Percentiles rank a stretch among this genome's conserved stretches.
Conservation (phyloP, 2,113 vertebrate species). For the Mesoclemmys tuberculata region DNA sequence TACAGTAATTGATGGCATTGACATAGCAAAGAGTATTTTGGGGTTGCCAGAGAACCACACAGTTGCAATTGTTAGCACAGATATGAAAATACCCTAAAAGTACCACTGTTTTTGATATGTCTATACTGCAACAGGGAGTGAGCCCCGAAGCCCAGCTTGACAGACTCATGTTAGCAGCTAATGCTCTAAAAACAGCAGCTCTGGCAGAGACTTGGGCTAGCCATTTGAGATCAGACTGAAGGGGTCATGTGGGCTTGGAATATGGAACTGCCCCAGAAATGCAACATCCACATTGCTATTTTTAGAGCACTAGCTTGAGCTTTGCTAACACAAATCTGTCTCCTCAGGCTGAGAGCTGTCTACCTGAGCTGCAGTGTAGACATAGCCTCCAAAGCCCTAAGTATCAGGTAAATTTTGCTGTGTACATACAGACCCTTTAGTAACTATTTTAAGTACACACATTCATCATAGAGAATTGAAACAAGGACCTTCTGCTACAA, state of each 20-base stretch:
- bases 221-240: not conserved
- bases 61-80: not conserved
- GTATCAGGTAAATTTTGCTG: fast-evolving
- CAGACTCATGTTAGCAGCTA: not conserved
- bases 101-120: not conserved
- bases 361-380: not conserved
- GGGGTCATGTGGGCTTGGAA: not conserved
- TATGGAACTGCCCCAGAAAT: not conserved
- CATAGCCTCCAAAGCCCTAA: too few species aligned
- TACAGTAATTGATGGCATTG: not conserved
- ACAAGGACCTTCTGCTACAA: not conserved
- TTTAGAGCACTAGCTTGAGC: not conserved
- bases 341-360: too few species aligned
- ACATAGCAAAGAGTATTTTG: not conserved
- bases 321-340: not conserved
- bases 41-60: not conserved
- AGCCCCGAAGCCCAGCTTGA: not conserved
- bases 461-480: fast-evolving
- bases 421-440: not conserved
- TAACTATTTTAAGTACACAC: not conserved
- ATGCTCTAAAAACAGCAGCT: too few species aligned
- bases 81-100: not conserved
- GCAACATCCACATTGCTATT: not conserved
- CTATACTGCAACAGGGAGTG: not conserved
- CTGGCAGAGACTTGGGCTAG: not conserved